Percentiles rank a stretch among this genome's conserved stretches.
Conservation (phyloP, 2,797 vertebrate genomes). For the Alauda arvensis region DNA sequence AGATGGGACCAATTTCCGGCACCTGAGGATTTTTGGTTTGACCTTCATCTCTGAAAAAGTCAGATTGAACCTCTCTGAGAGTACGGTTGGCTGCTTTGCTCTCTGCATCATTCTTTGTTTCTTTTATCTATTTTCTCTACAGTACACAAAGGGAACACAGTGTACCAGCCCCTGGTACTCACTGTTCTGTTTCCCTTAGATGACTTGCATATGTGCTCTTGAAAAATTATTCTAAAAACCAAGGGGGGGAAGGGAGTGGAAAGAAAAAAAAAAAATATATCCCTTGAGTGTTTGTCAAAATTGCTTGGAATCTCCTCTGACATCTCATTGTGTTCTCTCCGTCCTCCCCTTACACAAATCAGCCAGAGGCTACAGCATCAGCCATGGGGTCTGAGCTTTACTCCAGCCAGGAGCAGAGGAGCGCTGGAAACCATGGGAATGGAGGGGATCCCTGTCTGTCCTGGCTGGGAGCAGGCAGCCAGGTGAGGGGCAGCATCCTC, state of each 20-base stretch:
- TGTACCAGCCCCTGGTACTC: slow-evolving; percentile 63
- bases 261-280: slow-evolving; percentile 60
- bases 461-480: neutral
- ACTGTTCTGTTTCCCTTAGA: slow-evolving; percentile 68
- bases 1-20: slow-evolving; percentile 37
- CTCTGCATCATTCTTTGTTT: slow-evolving; percentile 47
- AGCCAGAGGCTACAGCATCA: neutral
- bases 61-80: slow-evolving; percentile 18
- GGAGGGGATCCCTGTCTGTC: neutral
- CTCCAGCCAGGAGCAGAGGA: neutral
- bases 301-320: slow-evolving; percentile 67
- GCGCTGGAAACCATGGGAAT: neutral
- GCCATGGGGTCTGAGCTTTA: neutral
- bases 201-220: slow-evolving; percentile 71
- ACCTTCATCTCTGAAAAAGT: slow-evolving; percentile 53
- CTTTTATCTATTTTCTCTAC: slow-evolving; percentile 56
- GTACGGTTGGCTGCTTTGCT: slow-evolving; percentile 41
- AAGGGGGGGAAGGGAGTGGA: slow-evolving; percentile 38
- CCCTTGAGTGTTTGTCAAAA: slow-evolving; percentile 66
- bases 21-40: slow-evolving; percentile 56
- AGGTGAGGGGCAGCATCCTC: neutral
- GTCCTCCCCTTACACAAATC: slow-evolving; percentile 20
- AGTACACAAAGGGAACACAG: slow-evolving; percentile 58
- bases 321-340: slow-evolving; percentile 52
- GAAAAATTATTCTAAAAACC: slow-evolving; percentile 69